Conservation (phyloP, 2,113 vertebrate genomes). For the Boulengeromyrus knoepffleri region DNA sequence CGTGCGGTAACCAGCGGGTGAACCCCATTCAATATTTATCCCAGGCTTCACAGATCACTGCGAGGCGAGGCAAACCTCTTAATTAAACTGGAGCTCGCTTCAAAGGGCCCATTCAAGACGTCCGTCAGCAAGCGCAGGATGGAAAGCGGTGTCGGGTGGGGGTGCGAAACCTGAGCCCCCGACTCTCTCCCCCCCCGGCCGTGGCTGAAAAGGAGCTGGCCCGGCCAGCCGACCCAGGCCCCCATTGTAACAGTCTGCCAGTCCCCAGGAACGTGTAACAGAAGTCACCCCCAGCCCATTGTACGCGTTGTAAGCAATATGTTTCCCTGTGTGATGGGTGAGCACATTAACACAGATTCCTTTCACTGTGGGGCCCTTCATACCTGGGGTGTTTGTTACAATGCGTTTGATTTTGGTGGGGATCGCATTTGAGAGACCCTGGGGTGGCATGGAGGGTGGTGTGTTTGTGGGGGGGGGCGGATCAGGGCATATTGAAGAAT, state of each 20-base stretch:
- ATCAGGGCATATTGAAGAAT: not conserved
- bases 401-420: constrained; percentile 52
- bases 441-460: not conserved
- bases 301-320: constrained; percentile 81
- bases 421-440: constrained; percentile 2
- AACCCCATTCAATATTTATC: constrained; percentile 99
- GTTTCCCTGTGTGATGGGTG: constrained; percentile 70
- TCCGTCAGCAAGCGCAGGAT: constrained; percentile 87
- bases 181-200: constrained; percentile 74
- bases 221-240: constrained; percentile 63
- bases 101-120: constrained; percentile 97
- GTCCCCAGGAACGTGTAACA: constrained; percentile 74
- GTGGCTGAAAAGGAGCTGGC: constrained; percentile 66
- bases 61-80: constrained; percentile 97
- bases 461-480: not conserved
- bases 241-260: constrained; percentile 75
- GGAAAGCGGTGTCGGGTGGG: constrained; percentile 90
- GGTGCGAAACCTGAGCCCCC: constrained; percentile 84
- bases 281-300: constrained; percentile 73
- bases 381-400: constrained; percentile 73
- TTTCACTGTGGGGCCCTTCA: constrained; percentile 70
- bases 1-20: constrained; percentile 93
- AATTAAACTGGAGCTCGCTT: constrained; percentile 99
- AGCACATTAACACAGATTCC: constrained; percentile 70
- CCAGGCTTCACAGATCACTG: constrained; percentile 98